Percentiles rank a stretch among this genome's conserved stretches.
Conservation (phyloP, 53 echinoderm and acorn worm genomes). For the Holothuria leucospilota region DNA sequence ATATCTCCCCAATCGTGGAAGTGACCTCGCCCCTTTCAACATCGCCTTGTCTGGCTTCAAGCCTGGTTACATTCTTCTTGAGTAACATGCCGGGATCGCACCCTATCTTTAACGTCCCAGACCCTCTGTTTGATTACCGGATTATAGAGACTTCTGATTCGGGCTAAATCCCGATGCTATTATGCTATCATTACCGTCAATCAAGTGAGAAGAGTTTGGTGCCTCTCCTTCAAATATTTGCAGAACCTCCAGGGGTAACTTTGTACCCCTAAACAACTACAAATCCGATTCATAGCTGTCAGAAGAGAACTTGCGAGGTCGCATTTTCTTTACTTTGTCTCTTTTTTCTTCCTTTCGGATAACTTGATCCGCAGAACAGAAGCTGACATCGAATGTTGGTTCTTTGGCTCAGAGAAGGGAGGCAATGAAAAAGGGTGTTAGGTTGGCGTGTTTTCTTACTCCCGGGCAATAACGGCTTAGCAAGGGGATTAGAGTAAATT, state of each 20-base stretch:
- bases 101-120: slow-evolving; percentile 24
- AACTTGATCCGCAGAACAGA: slow-evolving; percentile 35
- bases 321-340: slow-evolving; percentile 22
- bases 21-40: too few species aligned
- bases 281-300: slow-evolving; percentile 41
- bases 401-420: slow-evolving; percentile 19
- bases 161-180: slow-evolving; percentile 18
- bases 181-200: slow-evolving; percentile 45
- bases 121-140: slow-evolving; percentile 33
- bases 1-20: too few species aligned
- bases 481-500: slow-evolving; percentile 45
- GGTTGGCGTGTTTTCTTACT: slow-evolving; percentile 34
- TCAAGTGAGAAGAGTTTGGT: slow-evolving; percentile 33
- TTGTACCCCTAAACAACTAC: slow-evolving; percentile 29
- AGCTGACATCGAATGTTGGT: slow-evolving; percentile 37
- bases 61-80: too few species aligned
- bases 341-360: background rate
- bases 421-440: slow-evolving; percentile 24
- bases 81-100: too few species aligned
- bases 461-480: slow-evolving; percentile 39
- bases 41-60: too few species aligned
- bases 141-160: slow-evolving; percentile 26
- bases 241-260: slow-evolving; percentile 46
- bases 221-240: slow-evolving; percentile 39
- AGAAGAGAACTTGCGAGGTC: slow-evolving; percentile 31